phyloP scores from a whole-genome alignment of 1,140 invertebrate genomes.

The Bicyclus anynana region DNA sequence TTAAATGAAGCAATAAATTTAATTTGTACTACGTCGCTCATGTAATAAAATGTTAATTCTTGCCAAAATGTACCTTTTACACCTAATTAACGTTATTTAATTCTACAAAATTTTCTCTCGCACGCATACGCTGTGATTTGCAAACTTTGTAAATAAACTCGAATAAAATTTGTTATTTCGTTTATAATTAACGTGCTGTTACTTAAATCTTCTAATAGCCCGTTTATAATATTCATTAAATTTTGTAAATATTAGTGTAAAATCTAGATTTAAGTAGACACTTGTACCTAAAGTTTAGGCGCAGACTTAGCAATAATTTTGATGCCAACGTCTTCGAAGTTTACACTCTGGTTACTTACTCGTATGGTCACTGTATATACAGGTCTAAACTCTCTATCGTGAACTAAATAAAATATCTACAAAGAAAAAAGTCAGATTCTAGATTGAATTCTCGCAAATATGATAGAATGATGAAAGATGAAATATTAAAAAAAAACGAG shows the following conservation, averaged over 20 bases:
- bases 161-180: constrained; percentile 74
- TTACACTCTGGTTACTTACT: constrained; percentile 53
- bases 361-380: constrained; percentile 65
- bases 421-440: constrained; percentile 20
- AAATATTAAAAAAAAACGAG: no score
- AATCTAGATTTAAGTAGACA: constrained; percentile 66
- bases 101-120: constrained; percentile 40
- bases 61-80: constrained; percentile 49
- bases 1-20: background rate
- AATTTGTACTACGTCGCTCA: background rate
- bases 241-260: constrained; percentile 71
- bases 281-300: constrained; percentile 69
- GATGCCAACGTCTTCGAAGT: constrained; percentile 70
- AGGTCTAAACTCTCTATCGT: constrained; percentile 28
- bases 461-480: no score
- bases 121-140: constrained; percentile 70
- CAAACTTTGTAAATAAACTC: constrained; percentile 72
- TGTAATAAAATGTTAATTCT: constrained; percentile 29
- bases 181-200: constrained; percentile 68
- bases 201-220: constrained; percentile 48
- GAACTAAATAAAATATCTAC: constrained; percentile 23
- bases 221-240: constrained; percentile 62
- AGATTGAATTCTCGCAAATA: background rate
- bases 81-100: constrained; percentile 35
- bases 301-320: constrained; percentile 71